Percentiles rank a stretch among this genome's conserved stretches.
Conservation (phyloP, 2,888 invertebrate genomes). For the Tholera decimalis region DNA sequence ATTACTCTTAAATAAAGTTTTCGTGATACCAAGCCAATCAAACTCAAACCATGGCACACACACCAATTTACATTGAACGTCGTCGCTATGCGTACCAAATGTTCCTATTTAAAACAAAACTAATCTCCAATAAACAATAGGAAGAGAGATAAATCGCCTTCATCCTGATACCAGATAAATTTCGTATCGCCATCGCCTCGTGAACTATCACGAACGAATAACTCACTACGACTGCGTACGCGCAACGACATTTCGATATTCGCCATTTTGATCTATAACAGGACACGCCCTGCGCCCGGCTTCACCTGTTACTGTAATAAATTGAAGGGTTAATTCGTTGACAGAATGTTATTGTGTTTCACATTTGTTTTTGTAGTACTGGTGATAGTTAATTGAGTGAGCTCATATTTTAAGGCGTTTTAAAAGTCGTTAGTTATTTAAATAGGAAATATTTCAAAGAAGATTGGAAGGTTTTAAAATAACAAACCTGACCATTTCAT, state of each 20-base stretch:
- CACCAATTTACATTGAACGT: not conserved
- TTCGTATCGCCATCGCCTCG: slow-evolving; percentile 64
- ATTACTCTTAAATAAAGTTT: not conserved
- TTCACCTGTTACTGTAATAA: slow-evolving; percentile 57
- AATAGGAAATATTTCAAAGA: not conserved
- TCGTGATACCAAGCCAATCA: not conserved
- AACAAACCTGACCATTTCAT: no score
- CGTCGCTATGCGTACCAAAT: slow-evolving; percentile 8
- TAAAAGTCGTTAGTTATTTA: not conserved
- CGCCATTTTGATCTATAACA: slow-evolving; percentile 66
- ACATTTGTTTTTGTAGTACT: slow-evolving; percentile 4
- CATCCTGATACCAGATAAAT: slow-evolving; percentile 58
- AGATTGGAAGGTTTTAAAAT: not conserved
- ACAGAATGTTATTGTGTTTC: slow-evolving; percentile 8
- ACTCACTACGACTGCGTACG: slow-evolving; percentile 68
- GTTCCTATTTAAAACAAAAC: slow-evolving; percentile 48
- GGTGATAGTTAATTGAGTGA: slow-evolving; percentile 17
- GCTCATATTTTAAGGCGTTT: slow-evolving; percentile 1
- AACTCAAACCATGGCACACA: not conserved
- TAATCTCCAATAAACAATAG: slow-evolving; percentile 61
- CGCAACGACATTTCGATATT: slow-evolving; percentile 72
- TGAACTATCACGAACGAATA: slow-evolving; percentile 73
- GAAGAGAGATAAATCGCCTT: slow-evolving; percentile 59
- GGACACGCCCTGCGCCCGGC: slow-evolving; percentile 60
- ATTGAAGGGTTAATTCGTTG: slow-evolving; percentile 50